Evolutionary conservation across 2,888 invertebrate genomes (phyloP).

Genomic region (Lasius platythorax): DNA sequence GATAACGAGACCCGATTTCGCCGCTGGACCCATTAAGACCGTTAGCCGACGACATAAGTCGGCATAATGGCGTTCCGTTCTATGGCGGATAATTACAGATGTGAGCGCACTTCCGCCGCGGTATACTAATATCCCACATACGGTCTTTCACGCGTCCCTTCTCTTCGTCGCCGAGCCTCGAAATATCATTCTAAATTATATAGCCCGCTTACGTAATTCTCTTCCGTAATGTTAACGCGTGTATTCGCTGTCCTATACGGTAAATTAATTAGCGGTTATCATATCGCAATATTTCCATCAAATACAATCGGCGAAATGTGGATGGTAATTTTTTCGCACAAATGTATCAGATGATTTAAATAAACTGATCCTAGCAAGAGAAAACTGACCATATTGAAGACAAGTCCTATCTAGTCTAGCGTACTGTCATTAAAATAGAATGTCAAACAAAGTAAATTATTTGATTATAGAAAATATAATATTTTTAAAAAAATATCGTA

Average conservation of each 20-base stretch:
- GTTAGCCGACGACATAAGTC: constrained; percentile 68
- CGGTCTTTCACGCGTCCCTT: constrained; percentile 44
- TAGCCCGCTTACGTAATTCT: constrained; percentile 66
- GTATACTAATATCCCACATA: constrained; percentile 17
- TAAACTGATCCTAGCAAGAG: not conserved
- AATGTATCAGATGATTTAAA: not conserved
- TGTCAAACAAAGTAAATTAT: not conserved
- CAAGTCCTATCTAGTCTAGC: not conserved
- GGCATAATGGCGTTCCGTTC: constrained; percentile 70
- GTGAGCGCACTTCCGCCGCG: constrained; percentile 57
- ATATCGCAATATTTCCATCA: not conserved
- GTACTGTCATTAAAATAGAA: no score
- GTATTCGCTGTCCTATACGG: not conserved
- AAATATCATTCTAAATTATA: constrained; percentile 69
- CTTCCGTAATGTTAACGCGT: constrained; percentile 29
- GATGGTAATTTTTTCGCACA: not conserved
- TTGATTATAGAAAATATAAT: not conserved
- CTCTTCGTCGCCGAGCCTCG: not conserved
- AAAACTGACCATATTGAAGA: not conserved
- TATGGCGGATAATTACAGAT: constrained; percentile 73
- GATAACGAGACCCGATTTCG: constrained; percentile 69
- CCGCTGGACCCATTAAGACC: constrained; percentile 66
- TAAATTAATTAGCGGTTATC: constrained; percentile 49
- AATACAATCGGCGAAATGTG: not conserved
- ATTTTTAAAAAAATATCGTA: not conserved